Base-by-base conservation (phyloP, 2,888 invertebrate genomes). In the Diloba caeruleocephala region DNA sequence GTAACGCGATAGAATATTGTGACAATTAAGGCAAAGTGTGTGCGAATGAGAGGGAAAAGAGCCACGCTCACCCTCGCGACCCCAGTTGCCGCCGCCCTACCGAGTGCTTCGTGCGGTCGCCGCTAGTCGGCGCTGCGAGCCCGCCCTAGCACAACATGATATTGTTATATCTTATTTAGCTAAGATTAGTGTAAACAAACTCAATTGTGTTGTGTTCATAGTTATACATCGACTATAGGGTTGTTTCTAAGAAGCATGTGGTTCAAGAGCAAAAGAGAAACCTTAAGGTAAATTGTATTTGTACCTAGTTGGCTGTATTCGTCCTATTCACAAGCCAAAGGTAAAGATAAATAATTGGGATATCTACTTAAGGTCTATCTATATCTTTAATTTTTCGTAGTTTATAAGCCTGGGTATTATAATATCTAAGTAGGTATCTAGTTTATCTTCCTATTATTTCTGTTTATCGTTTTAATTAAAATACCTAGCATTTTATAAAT, bases 91-190 rank as follows among this genome's bases (percentile, higher is more conserved):
- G 82, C 85, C 87, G 87, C 87, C 88, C 87, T 75, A 74, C 76
- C 75, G 64, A 53, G 48, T 61, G 81, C 78, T 91, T 87, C 82
- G 49, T 71, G 65, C 76, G 76, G 61, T 76, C 70, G 62, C 91
- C 92, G 87, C 90, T 89, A 92, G 92, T 90, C 81, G 90, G 91
- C 92, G 92, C 90, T 85, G 81, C 78, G 87, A 82, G 84, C 82
- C 88, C 90, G 89, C 89, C 88, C 87, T 78, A 85, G 76, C 82
- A 83, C 84, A 89, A 88, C 89, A 90, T 84, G 82, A 71, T 79
- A 73, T 76, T 77, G 66, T 62, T 61, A 78, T 76, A 81, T 73
- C 78, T 84, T 84, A 84, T 85, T 87, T 85, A 82, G 76, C 77
- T 76, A 75, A 78, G 70, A 79, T 83, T 82, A 66, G 83, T 88